These are phyloP conservation scores for Synergus umbraculus DNA, from an alignment of 2,888 invertebrate genomes.

Conservation along the genomic window DNA sequence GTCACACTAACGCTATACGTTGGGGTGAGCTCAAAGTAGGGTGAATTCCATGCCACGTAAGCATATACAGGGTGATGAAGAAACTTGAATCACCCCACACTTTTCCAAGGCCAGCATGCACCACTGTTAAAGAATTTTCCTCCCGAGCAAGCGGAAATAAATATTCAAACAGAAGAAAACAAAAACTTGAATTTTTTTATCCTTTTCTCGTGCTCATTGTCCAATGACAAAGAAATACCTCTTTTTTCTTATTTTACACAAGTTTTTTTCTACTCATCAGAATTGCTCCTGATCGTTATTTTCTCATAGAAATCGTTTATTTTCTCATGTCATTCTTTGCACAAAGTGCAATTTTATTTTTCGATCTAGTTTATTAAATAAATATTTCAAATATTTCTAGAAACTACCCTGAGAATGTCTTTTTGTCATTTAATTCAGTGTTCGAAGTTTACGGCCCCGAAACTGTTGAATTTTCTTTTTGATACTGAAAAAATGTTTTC, in stretches of 20 bases:
- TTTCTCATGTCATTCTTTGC: background rate
- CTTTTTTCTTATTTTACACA: conserved; percentile 19
- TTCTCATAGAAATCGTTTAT: background rate
- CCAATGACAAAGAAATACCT: conserved; percentile 36
- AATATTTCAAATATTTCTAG: background rate
- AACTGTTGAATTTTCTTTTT: no score
- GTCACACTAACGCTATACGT: conserved; percentile 64
- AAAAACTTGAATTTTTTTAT: conserved; percentile 31
- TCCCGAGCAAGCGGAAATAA: conserved; percentile 41
- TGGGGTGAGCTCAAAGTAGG: conserved; percentile 65
- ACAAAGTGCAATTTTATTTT: background rate
- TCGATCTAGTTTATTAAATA: background rate
- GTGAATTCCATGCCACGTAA: conserved; percentile 68
- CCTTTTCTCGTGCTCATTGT: conserved; percentile 42
- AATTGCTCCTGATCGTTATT: conserved; percentile 18
- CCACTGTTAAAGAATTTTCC: conserved; percentile 31
- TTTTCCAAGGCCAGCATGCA: conserved; percentile 32
- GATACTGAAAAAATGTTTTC: no score
- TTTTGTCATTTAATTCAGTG: background rate
- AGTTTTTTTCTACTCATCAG: conserved; percentile 11
- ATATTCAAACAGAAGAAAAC: conserved; percentile 40
- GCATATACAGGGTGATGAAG: conserved; percentile 62
- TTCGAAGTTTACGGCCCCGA: no score
- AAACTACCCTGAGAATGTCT: background rate
- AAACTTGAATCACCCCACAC: conserved; percentile 48